Base-by-base conservation (phyloP, 2,797 vertebrate genomes). In the Coregonus ussuriensis region DNA sequence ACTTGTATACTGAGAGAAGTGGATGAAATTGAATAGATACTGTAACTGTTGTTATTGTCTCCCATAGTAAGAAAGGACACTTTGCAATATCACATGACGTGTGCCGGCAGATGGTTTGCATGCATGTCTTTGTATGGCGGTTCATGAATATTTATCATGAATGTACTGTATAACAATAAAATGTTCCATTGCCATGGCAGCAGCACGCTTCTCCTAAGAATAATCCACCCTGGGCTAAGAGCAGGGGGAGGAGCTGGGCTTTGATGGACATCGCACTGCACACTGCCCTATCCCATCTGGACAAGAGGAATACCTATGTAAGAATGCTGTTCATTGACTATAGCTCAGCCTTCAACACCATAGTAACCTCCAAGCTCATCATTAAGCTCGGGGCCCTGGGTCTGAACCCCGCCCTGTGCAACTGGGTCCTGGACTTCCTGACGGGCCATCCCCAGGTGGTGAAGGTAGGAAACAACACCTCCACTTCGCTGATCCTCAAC, bases 121-220 rank as follows among this genome's bases (percentile, higher is more conserved):
- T 41, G 75, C 54, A 85, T 56, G 69, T 77, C 85, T 88, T 87
- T 86, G 83, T 82, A 78, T 82, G 74, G 89, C 89, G 78, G 74
- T 88, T 90, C 87, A 89, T 91, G 86, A 89, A 91, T 91, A 92
- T 91, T 87, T 75, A 88, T 76, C 1, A 75, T 11, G 41, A 81
- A 80, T 75, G 74, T 68, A 67, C 6, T 47, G 41, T 63, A 21
- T 3, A 25, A 35, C 53, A 13, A 6, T 29, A 62, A 54, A 25
- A 47, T 59, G 75, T 68, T 73, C 63, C 21, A 78, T 70, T 71
- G 53, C 74, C 11, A 15, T 4, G 14, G 63, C 79, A 87, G 86
- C 82, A 79, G 9, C 15, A 74, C 76, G 25, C 25, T 25, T 86
- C 78, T 82, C 73, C 71, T 71, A 76, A 77, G 84, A 51, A 29